Evolutionary conservation across 2,888 invertebrate genomes (phyloP).

Genomic region (Neoascia interrupta): DNA sequence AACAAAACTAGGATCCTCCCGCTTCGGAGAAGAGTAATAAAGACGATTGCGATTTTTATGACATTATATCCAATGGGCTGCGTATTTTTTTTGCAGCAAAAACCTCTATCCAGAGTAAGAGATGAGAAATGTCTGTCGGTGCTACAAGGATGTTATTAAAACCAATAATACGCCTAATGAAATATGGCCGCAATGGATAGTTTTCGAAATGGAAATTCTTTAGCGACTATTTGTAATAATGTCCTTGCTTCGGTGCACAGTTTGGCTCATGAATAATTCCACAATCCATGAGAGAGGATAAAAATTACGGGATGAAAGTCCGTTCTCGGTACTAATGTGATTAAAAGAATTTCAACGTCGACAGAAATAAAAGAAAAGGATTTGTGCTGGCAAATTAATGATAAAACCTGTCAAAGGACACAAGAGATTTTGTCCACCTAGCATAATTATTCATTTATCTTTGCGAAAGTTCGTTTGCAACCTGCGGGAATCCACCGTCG

Average conservation of each 20-base stretch:
- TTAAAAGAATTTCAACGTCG: conserved; percentile 61
- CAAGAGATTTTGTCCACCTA: conserved; percentile 56
- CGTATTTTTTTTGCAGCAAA: background rate
- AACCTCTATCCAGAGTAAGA: conserved; percentile 33
- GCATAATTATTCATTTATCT: conserved; percentile 64
- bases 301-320: conserved; percentile 33
- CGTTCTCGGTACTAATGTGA: conserved; percentile 57
- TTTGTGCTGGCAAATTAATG: conserved; percentile 61
- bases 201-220: conserved; percentile 46
- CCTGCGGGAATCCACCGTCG: conserved; percentile 2
- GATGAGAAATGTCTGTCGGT: conserved; percentile 57
- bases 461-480: background rate
- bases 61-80: conserved; percentile 38
- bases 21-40: conserved; percentile 48
- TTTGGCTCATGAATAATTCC: conserved; percentile 63
- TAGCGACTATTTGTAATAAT: conserved; percentile 41
- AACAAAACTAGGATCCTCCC: conserved; percentile 30
- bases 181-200: conserved; percentile 40
- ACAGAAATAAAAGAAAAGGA: conserved; percentile 62
- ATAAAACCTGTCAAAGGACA: conserved; percentile 61
- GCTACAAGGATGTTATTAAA: conserved; percentile 21
- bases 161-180: conserved; percentile 54
- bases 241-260: conserved; percentile 54
- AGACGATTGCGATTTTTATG: conserved; percentile 62
- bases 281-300: conserved; percentile 9